A percentile compares a stretch with the other conserved stretches of the same genome.
Evolutionary conservation across 2,113 vertebrate species (phyloP).

Genomic region (Bostrychus sinensis): DNA sequence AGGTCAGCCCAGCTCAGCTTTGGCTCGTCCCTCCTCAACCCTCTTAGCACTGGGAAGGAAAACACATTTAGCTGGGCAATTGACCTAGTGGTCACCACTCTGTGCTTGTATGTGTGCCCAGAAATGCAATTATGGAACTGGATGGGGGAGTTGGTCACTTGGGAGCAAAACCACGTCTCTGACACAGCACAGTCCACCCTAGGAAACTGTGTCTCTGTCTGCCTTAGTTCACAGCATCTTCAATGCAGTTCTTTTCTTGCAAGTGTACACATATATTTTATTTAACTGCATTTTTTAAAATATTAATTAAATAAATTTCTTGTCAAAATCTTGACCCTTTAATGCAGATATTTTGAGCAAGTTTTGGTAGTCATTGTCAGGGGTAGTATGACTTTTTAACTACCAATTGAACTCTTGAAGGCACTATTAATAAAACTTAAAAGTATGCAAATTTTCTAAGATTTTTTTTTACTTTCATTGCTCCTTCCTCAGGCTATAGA

Average conservation of each 20-base stretch:
- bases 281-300: too few species aligned
- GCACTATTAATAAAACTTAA: neutral
- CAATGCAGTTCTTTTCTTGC: too few species aligned
- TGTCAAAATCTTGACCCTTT: neutral
- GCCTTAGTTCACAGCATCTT: neutral
- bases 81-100: constrained; percentile 63
- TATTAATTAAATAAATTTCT: too few species aligned
- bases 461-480: constrained; percentile 45
- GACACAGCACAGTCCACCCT: constrained; percentile 37
- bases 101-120: constrained; percentile 58
- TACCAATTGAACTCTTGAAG: neutral
- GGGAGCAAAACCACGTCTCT: constrained; percentile 59
- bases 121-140: constrained; percentile 92
- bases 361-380: neutral
- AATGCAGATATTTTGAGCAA: neutral
- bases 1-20: constrained; percentile 47
- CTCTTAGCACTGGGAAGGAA: constrained; percentile 68
- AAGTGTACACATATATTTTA: neutral
- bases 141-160: constrained; percentile 79
- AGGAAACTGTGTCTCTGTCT: constrained; percentile 21
- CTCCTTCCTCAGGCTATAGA: constrained; percentile 10
- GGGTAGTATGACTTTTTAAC: neutral
- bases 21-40: constrained; percentile 40
- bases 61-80: constrained; percentile 79
- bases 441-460: constrained; percentile 20